phyloP scores from a whole-genome alignment of 2,888 invertebrate genomes.

The Diarsia dahlii region DNA sequence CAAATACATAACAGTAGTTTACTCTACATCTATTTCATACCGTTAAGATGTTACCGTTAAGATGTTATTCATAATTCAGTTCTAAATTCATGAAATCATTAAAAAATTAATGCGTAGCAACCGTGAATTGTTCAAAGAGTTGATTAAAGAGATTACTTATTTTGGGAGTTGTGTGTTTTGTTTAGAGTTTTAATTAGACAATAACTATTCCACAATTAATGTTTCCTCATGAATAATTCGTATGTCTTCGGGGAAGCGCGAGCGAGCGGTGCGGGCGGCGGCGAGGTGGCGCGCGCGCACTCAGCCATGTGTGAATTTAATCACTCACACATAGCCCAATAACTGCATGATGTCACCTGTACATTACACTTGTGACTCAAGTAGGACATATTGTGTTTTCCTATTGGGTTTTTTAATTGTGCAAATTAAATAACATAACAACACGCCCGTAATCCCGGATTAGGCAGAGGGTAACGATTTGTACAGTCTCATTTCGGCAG shows the following conservation, averaged over 20 bases:
- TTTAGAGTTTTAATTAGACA: constrained; percentile 63
- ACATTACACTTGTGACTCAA: constrained; percentile 65
- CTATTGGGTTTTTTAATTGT: constrained; percentile 48
- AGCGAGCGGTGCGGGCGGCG: constrained; percentile 18
- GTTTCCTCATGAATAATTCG: constrained; percentile 71
- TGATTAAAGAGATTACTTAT: constrained; percentile 43
- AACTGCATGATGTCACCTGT: constrained; percentile 77
- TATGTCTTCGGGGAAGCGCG: constrained; percentile 70
- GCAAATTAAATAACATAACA: constrained; percentile 23
- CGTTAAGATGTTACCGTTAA: constrained; percentile 19
- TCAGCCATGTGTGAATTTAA: constrained; percentile 75
- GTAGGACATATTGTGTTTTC: constrained; percentile 62
- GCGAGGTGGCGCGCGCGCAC: constrained; percentile 48
- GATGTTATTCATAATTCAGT: constrained; percentile 25
- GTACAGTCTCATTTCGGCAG: no score
- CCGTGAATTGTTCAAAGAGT: constrained; percentile 50
- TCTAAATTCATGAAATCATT: constrained; percentile 44
- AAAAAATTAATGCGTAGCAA: constrained; percentile 46
- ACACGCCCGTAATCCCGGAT: no score
- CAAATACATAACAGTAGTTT: constrained; percentile 2
- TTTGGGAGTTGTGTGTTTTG: constrained; percentile 51
- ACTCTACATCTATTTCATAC: constrained; percentile 4
- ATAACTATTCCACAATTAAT: constrained; percentile 65
- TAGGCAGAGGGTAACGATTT: no score
- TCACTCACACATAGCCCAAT: constrained; percentile 67